Percentiles rank a stretch among this genome's conserved stretches.
Evolutionary conservation across 92 coral and sea anemone species (phyloP).

Genomic region (Pocillopora meandrina): DNA sequence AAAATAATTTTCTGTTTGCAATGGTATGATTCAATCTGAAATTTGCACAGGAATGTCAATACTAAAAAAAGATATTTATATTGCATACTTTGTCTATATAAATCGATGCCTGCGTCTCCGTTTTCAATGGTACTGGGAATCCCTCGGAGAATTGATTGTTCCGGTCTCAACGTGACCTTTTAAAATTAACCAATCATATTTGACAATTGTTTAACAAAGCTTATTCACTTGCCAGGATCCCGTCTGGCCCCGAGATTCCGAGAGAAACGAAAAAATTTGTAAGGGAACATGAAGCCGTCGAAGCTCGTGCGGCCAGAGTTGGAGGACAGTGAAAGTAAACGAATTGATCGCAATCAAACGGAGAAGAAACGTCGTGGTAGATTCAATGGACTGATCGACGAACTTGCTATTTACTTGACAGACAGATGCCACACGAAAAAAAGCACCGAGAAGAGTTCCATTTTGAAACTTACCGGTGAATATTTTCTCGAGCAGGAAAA

Average conservation of each 20-base stretch:
- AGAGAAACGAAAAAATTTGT: neutral
- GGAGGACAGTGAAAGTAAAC: slow-evolving; percentile 16
- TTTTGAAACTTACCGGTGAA: slow-evolving; percentile 22
- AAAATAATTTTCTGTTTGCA: too few relatives aligned
- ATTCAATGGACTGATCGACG: slow-evolving; percentile 28
- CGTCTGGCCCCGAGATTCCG: neutral
- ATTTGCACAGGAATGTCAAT: too few relatives aligned
- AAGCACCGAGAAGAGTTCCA: slow-evolving; percentile 18
- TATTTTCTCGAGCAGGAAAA: slow-evolving; percentile 38
- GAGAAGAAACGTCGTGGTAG: slow-evolving; percentile 23
- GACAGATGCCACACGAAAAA: slow-evolving; percentile 21
- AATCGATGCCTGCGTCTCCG: too few relatives aligned
- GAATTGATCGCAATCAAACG: slow-evolving; percentile 14
- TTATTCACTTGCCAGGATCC: too few relatives aligned
- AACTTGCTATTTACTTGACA: neutral
- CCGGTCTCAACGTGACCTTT: too few relatives aligned
- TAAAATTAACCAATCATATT: too few relatives aligned
- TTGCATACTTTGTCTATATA: too few relatives aligned
- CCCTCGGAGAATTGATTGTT: too few relatives aligned
- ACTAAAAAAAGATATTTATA: too few relatives aligned
- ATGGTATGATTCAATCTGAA: too few relatives aligned
- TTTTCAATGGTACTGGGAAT: too few relatives aligned
- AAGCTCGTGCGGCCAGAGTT: neutral
- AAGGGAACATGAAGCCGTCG: neutral
- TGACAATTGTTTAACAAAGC: too few relatives aligned